These are phyloP conservation scores for Ectemnius cavifrons DNA, from an alignment of 2,888 invertebrate genomes.

Conservation along the genomic window DNA sequence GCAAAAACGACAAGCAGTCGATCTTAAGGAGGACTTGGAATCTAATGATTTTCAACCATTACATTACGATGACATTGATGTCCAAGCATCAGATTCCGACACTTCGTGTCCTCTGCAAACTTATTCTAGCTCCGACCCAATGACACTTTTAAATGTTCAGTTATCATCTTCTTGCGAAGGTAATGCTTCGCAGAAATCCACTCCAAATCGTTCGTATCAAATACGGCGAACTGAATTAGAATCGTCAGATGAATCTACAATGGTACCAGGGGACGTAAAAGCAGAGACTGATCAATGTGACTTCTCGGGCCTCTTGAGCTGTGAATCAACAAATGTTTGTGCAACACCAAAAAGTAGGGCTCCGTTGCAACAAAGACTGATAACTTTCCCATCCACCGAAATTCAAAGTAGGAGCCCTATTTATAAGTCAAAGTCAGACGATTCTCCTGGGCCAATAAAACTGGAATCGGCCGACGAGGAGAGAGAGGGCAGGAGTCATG, in stretches of 20 bases:
- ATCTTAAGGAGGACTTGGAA: constrained; percentile 22
- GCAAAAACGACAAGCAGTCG: constrained; percentile 4
- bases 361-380: background rate
- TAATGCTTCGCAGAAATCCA: background rate
- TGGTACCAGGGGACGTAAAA: background rate
- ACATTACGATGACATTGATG: constrained; percentile 35
- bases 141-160: constrained; percentile 46
- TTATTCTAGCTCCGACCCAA: constrained; percentile 62
- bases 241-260: background rate
- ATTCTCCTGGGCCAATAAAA: constrained; percentile 15
- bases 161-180: constrained; percentile 28
- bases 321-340: background rate
- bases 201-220: background rate
- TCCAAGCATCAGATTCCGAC: constrained; percentile 66
- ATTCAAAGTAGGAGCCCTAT: background rate
- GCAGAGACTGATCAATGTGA: background rate
- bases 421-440: background rate
- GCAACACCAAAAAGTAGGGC: background rate
- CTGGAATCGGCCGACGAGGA: constrained; percentile 22
- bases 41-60: constrained; percentile 16
- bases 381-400: background rate
- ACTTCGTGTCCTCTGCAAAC: constrained; percentile 64
- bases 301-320: background rate
- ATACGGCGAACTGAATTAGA: background rate
- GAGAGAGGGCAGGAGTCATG: constrained; percentile 46